phyloP scores from a whole-genome alignment of 2,888 invertebrate genomes.

The Lithophane ornitopus region DNA sequence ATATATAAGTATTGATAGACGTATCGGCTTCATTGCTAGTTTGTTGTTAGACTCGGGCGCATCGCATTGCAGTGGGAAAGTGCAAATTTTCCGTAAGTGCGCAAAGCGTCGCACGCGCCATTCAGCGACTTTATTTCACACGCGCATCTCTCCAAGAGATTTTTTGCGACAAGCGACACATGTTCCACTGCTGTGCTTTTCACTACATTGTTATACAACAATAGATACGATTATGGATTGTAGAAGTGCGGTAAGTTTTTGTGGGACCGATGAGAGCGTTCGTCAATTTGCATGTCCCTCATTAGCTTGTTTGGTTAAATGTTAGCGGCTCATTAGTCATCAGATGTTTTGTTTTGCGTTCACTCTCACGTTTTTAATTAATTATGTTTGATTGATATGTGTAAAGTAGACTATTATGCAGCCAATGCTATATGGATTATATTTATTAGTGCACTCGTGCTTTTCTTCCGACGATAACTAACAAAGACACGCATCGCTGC shows the following conservation, averaged over 20 bases:
- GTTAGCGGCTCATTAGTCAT: slow-evolving; percentile 52
- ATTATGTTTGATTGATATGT: slow-evolving; percentile 24
- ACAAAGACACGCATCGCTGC: background rate
- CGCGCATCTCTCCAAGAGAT: slow-evolving; percentile 70
- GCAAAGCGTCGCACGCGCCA: slow-evolving; percentile 62
- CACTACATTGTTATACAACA: slow-evolving; percentile 82
- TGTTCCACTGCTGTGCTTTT: slow-evolving; percentile 80
- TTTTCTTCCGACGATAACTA: background rate
- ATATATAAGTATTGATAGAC: slow-evolving; percentile 86
- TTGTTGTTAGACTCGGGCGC: slow-evolving; percentile 75
- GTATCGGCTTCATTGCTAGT: slow-evolving; percentile 83
- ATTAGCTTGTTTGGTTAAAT: slow-evolving; percentile 38
- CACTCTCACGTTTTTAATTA: slow-evolving; percentile 51
- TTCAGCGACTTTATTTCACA: slow-evolving; percentile 72
- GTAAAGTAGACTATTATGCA: slow-evolving; percentile 16
- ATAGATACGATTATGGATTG: slow-evolving; percentile 83
- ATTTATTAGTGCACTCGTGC: background rate
- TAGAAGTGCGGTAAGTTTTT: slow-evolving; percentile 84
- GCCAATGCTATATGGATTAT: slow-evolving; percentile 9
- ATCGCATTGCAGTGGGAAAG: slow-evolving; percentile 78
- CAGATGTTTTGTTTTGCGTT: slow-evolving; percentile 30
- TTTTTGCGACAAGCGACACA: slow-evolving; percentile 69
- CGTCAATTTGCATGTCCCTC: slow-evolving; percentile 65
- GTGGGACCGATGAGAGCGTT: slow-evolving; percentile 63
- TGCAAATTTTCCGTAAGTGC: slow-evolving; percentile 75